Evolutionary conservation across 2,797 vertebrate species (phyloP), one percentile per base, ranked within the genome.

Genomic region (Dermochelys coriacea): DNA sequence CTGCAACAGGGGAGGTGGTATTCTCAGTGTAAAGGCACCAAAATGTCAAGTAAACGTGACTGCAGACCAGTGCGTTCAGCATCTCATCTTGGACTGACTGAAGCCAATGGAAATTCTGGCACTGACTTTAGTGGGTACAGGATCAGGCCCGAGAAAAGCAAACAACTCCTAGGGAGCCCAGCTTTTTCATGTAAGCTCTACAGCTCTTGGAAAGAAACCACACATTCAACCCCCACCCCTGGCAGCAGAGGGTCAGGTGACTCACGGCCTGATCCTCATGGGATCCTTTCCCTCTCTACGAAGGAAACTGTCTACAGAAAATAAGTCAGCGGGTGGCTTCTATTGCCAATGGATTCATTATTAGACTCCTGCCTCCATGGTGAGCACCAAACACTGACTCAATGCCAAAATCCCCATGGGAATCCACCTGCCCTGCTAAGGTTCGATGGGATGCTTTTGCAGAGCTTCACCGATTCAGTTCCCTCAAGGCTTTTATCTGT

Each of bases 401-500:
- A 45, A 41, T 11, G 21, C 11, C 71, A 75, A 47, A 75, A 29
- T 41, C 68, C n/a, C 68, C 21, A 12, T 37, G 21, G 37, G 18
- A 61, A 61, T 68, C 18, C 18, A 68, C 64, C 19, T 21, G 64
- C 19, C n/a, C 64, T 11, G 64, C 57, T 27, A 61, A 74, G 41
- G 57, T 1, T 80, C 2, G 45, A 45, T 14, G 3, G 37, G 52
- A 8, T 15, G 37, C 5, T 75, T 37, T 47, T 37, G 45, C 51
- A 5, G 75, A n/a, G 34, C 18, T 21, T 37, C 8, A 37, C 82
- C 23, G 23, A 57, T 5, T 82, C n/a, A 12, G 15, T 29, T 41
- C 78, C 45, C 0, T 4, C 12, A 11, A 3, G 68, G 12, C 27
- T 18, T 49, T 10, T 8, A 54, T 34, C 57, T 25, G 51, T 19